Evolutionary conservation across 2,888 invertebrate genomes (phyloP), one percentile per base, ranked within the genome.

Genomic region (Hetaerina titia): DNA sequence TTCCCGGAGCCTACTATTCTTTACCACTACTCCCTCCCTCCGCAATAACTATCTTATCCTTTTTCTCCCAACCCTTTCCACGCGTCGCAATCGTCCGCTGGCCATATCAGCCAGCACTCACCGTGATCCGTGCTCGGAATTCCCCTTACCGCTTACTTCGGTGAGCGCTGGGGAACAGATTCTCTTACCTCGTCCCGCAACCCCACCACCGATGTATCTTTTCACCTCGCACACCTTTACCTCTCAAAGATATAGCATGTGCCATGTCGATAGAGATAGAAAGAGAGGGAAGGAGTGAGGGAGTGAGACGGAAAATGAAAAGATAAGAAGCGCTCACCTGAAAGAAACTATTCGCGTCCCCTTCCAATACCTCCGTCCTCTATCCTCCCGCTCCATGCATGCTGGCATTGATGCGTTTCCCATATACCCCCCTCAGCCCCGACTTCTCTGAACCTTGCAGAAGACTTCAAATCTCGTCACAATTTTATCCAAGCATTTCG

Each of bases 71-170:
- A 13, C 69, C 69, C 31, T 92, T 69, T 15, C 64, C 69, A 56
- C 45, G 57, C 45, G 81, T 81, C 17, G 90, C 45, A 90, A 63
- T 90, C 63, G 60, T 90, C 92, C 92, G 69, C 15, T 56, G 74
- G 92, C 92, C 92, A 56, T 92, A 69, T 92, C 92, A 69, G 64
- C 74, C 45, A 57, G 92, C 92, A 92, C 92, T 92, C 92, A 64
- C 58, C 90, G 58, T 60, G 58, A 90, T 90, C 45, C 92, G 92
- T 92, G 92, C 69, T 92, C 69, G 92, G 92, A 92, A 92, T 92
- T 92, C 31, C 19, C 31, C 74, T 92, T 92, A 22, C 5, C 31
- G 81, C 13, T 19, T 69, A 92, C 56, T 92, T 69, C 74, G 92
- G 25, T 64, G 69, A 19, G 64, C 56, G 92, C 60, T 56, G 57